phyloP scores from a whole-genome alignment of 2,888 invertebrate genomes.

The Chrysodeixis includens region DNA sequence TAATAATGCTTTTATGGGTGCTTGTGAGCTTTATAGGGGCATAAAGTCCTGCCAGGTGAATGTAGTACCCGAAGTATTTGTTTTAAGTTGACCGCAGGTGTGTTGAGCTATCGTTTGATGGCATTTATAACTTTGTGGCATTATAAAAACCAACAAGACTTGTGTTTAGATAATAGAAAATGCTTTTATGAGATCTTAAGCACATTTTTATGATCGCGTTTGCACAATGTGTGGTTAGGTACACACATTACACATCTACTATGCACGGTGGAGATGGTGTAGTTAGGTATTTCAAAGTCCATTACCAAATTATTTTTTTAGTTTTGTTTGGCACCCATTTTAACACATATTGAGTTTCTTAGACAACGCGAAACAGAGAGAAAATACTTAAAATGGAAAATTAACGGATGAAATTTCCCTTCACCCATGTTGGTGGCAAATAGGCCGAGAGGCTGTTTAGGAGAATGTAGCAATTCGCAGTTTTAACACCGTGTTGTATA shows the following conservation, averaged over 20 bases:
- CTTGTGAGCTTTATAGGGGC: slow-evolving; percentile 85
- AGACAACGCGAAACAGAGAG: slow-evolving; percentile 22
- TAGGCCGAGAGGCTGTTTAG: slow-evolving; percentile 43
- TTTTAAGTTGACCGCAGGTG: slow-evolving; percentile 83
- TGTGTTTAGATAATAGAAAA: slow-evolving; percentile 54
- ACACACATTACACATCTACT: slow-evolving; percentile 3
- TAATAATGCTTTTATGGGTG: slow-evolving; percentile 88
- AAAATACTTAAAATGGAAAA: slow-evolving; percentile 53
- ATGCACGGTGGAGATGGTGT: slow-evolving; percentile 17
- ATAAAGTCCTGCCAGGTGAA: slow-evolving; percentile 84
- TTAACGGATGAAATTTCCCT: slow-evolving; percentile 53
- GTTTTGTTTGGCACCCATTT: not conserved
- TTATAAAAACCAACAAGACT: slow-evolving; percentile 66
- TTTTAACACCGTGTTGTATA: slow-evolving; percentile 51
- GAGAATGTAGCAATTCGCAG: slow-evolving; percentile 52
- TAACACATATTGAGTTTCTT: not conserved
- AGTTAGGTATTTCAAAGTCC: not conserved
- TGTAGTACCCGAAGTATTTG: slow-evolving; percentile 77
- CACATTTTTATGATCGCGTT: slow-evolving; percentile 48
- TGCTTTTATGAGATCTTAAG: slow-evolving; percentile 50
- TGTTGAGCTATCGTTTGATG: slow-evolving; percentile 68
- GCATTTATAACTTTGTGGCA: slow-evolving; percentile 66
- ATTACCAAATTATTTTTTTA: not conserved
- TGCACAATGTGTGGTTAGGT: slow-evolving; percentile 36
- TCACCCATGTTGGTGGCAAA: slow-evolving; percentile 43